These are phyloP conservation scores for Cheilinus undulatus DNA, from an alignment of 2,113 vertebrate genomes.

Conservation along the genomic window DNA sequence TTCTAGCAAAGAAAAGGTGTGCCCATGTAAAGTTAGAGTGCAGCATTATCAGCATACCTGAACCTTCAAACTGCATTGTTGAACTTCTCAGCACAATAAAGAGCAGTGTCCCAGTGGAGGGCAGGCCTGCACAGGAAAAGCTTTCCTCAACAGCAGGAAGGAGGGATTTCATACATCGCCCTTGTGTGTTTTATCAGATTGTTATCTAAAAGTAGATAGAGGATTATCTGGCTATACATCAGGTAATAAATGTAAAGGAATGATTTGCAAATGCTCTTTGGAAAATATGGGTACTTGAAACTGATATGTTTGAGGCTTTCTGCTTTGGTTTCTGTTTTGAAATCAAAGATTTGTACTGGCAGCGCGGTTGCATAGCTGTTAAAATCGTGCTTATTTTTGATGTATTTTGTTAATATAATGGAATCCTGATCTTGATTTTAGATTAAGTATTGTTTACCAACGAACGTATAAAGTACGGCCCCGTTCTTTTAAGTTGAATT, in stretches of 20 bases:
- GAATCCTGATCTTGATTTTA: background rate
- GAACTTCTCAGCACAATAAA: background rate
- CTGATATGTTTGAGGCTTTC: background rate
- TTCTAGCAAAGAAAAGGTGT: slow-evolving; percentile 43
- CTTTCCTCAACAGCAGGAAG: slow-evolving; percentile 40
- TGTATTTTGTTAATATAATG: background rate
- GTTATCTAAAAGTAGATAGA: background rate
- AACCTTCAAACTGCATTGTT: slow-evolving; percentile 13
- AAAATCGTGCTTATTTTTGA: no score
- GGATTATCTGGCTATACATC: background rate
- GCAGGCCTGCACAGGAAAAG: slow-evolving; percentile 46
- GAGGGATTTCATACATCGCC: slow-evolving; percentile 4
- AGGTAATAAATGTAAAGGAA: slow-evolving; percentile 25
- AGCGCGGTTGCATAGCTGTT: no score
- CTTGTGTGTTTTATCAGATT: slow-evolving; percentile 2
- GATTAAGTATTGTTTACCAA: background rate
- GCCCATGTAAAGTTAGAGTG: background rate
- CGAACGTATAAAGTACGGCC: background rate
- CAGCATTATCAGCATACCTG: slow-evolving; percentile 34
- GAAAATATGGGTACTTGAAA: no score
- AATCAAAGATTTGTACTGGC: no score
- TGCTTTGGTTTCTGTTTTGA: background rate
- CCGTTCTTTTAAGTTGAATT: background rate
- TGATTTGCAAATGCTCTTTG: background rate
- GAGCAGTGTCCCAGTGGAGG: slow-evolving; percentile 37